Percentiles rank a stretch among this genome's conserved stretches.
These are phyloP conservation scores for Planococcus citri DNA, from an alignment of 1,140 invertebrate species.

Conservation along the genomic window DNA sequence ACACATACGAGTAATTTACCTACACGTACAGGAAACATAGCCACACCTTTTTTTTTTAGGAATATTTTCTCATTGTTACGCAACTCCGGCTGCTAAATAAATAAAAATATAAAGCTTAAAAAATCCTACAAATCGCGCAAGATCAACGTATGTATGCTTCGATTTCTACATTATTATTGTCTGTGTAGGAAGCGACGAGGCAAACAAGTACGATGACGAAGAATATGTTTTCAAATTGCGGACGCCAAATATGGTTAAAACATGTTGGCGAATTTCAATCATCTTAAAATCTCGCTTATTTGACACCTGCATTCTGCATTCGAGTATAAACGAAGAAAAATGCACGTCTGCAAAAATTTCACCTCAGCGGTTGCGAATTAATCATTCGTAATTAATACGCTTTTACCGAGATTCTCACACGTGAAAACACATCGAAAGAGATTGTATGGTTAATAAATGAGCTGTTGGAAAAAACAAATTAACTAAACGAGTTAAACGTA, in stretches of 20 bases:
- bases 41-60: background rate
- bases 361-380: too few relatives aligned
- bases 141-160: background rate
- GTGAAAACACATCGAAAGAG: too few relatives aligned
- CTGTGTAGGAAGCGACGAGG: background rate
- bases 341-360: background rate
- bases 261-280: background rate
- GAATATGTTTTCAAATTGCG: background rate
- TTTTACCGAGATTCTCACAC: too few relatives aligned
- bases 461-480: too few relatives aligned
- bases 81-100: background rate
- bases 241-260: background rate
- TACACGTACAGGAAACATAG: background rate
- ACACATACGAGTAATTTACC: too few relatives aligned
- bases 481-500: too few relatives aligned
- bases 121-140: background rate
- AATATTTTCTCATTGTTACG: background rate
- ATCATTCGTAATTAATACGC: too few relatives aligned
- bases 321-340: background rate
- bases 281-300: too few relatives aligned
- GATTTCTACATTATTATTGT: background rate
- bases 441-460: too few relatives aligned
- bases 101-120: background rate
- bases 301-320: background rate
- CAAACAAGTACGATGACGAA: background rate